Conservation (phyloP, 2,888 invertebrate species). For the Nycteola revayana region DNA sequence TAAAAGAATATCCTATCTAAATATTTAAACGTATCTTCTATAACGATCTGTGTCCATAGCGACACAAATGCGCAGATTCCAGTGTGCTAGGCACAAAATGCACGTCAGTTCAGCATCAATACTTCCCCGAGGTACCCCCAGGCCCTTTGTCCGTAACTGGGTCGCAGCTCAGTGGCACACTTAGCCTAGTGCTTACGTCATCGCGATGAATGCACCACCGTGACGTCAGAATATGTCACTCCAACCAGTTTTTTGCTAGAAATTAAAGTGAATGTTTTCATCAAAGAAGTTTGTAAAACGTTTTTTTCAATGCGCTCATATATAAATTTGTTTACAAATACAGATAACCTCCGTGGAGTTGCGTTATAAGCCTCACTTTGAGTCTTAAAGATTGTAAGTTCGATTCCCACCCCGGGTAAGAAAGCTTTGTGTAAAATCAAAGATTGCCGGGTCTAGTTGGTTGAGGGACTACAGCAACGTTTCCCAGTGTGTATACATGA, state of each 20-base stretch:
- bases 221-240: background rate
- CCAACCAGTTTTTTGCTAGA: background rate
- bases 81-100: background rate
- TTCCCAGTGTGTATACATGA: too few species aligned
- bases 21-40: constrained; percentile 9
- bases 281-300: too few species aligned
- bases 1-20: background rate
- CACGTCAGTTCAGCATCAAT: background rate
- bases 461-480: too few species aligned
- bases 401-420: too few species aligned
- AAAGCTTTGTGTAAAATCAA: too few species aligned
- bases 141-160: constrained; percentile 47
- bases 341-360: too few species aligned
- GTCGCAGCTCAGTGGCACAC: constrained; percentile 47
- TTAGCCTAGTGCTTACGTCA: constrained; percentile 26
- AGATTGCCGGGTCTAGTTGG: too few species aligned
- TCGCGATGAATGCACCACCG: background rate
- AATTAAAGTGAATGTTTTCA: background rate
- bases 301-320: too few species aligned
- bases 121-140: background rate
- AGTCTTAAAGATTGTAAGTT: too few species aligned
- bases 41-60: constrained; percentile 20
- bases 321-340: too few species aligned
- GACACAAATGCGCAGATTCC: too few species aligned
- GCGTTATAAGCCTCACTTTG: too few species aligned